phyloP scores from a whole-genome alignment of 2,888 invertebrate species.

The Hyposoter dolosus region DNA sequence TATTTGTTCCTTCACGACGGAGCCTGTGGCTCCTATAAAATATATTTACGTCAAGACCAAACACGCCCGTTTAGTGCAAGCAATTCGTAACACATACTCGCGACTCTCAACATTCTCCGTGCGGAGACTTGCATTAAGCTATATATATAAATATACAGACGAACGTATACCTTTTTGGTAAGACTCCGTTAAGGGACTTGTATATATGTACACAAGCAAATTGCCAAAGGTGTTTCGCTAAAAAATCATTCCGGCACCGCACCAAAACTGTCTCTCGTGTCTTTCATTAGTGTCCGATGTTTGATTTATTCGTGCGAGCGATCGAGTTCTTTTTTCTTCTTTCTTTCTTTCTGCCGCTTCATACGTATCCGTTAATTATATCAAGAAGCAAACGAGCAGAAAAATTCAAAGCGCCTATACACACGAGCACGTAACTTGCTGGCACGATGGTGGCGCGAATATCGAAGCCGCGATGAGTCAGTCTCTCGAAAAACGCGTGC shows the following conservation, averaged over 20 bases:
- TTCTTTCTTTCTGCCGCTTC: slow-evolving; percentile 8
- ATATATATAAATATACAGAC: neutral
- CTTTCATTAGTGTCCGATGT: slow-evolving; percentile 65
- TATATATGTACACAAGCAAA: neutral
- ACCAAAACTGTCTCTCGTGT: slow-evolving; percentile 43
- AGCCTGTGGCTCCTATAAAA: slow-evolving; percentile 57
- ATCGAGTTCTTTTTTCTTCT: slow-evolving; percentile 29
- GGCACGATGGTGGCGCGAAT: slow-evolving; percentile 28
- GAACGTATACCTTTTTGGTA: neutral
- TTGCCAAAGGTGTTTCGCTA: slow-evolving; percentile 44
- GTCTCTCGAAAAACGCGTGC: slow-evolving; percentile 11
- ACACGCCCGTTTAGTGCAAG: slow-evolving; percentile 54
- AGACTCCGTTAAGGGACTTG: neutral
- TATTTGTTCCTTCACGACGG: slow-evolving; percentile 10
- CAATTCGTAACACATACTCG: slow-evolving; percentile 44
- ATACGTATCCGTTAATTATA: slow-evolving; percentile 64
- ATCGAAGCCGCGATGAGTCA: neutral
- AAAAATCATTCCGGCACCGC: slow-evolving; percentile 40
- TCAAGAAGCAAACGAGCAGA: slow-evolving; percentile 34
- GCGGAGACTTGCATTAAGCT: neutral
- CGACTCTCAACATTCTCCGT: neutral
- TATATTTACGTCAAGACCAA: slow-evolving; percentile 61
- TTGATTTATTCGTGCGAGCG: slow-evolving; percentile 69
- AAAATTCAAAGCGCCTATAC: slow-evolving; percentile 45
- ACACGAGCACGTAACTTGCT: slow-evolving; percentile 13